Evolutionary conservation across 2,888 invertebrate genomes (phyloP), one percentile per base, ranked within the genome.

Genomic region (Girardia tigrina): DNA sequence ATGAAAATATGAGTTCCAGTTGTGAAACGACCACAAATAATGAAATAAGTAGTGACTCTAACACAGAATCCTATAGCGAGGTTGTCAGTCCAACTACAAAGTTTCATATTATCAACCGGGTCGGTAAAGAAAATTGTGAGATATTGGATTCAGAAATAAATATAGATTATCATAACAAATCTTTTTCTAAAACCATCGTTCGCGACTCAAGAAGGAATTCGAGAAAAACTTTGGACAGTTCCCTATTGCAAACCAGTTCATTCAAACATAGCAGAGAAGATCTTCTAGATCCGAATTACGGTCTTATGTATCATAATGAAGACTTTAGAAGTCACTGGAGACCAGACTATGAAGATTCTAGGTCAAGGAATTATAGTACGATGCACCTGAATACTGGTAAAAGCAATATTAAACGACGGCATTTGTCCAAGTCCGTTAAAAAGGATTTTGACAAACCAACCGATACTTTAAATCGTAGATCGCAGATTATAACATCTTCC

Each of bases 221-320:
- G n/a, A 56, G 23, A 56, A 8, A n/a, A 8, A 12, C 56, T 8
- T 4, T 56, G 4, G 56, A 56, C 6, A 56, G n/a, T n/a, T 56
- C 56, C 4, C 56, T 20, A 23, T 12, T 56, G 56, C n/a, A 56
- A 56, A 56, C 20, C n/a, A 23, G 23, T 16, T 56, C 56, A 12
- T 56, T 56, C n/a, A 56, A 23, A 56, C n/a, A 56, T 56, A 56
- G 56, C 56, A 56, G 56, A 16, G 56, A 56, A 20, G 23, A 56
- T 56, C 23, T 56, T 6, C 20, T 56, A 16, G 56, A 56, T 56
- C 56, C 4, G 23, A 56, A 56, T 23, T 56, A 20, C 23, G 6
- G n/a, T 6, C n/a, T 56, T 8, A 56, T 56, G 56, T 56, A 56
- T 16, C 20, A 4, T 20, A n/a, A 56, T n/a, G 36, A 8, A 36